Percentiles rank a stretch among this genome's conserved stretches.
Conservation (phyloP, 2,797 vertebrate genomes). For the Gallinago stenura region DNA sequence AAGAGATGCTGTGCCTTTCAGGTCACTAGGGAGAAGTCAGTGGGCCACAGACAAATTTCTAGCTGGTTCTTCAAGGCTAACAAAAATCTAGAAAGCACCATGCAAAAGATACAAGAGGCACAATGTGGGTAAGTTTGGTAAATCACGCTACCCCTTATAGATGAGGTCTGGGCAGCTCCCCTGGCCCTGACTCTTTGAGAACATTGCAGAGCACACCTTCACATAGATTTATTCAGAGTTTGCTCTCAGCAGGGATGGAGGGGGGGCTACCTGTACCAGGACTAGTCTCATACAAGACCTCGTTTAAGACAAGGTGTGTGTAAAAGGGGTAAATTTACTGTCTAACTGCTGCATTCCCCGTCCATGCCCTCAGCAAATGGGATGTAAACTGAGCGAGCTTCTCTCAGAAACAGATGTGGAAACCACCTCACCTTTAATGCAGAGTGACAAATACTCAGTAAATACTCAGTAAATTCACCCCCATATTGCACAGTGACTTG, state of each 20-base stretch:
- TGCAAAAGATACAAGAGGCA: not conserved
- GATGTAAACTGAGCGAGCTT: accelerated
- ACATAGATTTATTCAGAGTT: not conserved
- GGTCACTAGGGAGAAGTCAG: not conserved
- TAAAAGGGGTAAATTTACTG: not conserved
- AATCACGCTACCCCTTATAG: not conserved
- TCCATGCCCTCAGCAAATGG: not conserved
- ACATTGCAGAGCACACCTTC: not conserved
- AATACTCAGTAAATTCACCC: not conserved
- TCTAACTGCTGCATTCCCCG: not conserved
- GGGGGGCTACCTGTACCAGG: not conserved
- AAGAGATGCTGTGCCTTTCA: not conserved
- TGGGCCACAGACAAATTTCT: not conserved
- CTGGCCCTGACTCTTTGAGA: not conserved
- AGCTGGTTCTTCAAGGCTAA: not conserved
- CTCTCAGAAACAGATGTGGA: not conserved
- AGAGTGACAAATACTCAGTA: no score
- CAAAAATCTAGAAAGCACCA: not conserved
- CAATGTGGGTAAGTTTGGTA: not conserved
- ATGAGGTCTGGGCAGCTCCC: not conserved
- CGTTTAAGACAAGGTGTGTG: not conserved
- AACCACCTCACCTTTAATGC: not conserved
- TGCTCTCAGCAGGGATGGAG: not conserved
- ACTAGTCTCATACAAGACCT: not conserved
- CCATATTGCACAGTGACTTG: not conserved